phyloP scores from a whole-genome alignment of 2,113 vertebrate species.

The Eubucco bourcierii region DNA sequence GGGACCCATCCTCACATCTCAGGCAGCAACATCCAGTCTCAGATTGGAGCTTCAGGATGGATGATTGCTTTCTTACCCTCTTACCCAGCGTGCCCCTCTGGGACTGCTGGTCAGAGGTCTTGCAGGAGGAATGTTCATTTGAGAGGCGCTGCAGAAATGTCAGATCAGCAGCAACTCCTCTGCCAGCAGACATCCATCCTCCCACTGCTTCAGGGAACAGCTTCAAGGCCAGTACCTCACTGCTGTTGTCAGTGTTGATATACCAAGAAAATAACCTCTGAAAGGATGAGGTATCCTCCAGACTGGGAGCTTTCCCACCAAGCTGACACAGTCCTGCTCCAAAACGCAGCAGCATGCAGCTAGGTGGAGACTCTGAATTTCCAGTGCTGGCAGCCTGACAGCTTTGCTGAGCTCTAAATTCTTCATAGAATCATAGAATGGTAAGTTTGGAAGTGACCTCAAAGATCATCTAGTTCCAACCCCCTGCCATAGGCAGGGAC shows the following conservation, averaged over 20 bases:
- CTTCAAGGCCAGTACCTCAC: not conserved
- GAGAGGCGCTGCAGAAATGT: not conserved
- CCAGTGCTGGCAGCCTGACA: not conserved
- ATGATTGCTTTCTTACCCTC: not conserved
- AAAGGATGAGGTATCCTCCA: not conserved
- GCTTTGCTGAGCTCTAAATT: not conserved
- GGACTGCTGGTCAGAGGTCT: not conserved
- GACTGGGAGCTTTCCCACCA: not conserved
- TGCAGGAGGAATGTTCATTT: not conserved
- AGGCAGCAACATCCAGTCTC: not conserved
- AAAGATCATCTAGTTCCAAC: too few species aligned
- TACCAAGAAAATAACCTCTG: not conserved
- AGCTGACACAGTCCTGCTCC: not conserved
- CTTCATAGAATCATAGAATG: too few species aligned
- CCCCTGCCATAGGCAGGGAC: too few species aligned
- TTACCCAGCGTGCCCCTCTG: not conserved
- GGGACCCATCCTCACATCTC: not conserved
- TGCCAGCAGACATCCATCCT: not conserved
- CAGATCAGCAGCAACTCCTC: not conserved
- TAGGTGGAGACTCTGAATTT: not conserved
- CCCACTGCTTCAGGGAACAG: not conserved
- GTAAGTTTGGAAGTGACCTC: too few species aligned
- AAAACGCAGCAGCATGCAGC: not conserved
- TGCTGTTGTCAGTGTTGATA: not conserved
- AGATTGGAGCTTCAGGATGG: not conserved